These are phyloP conservation scores for Picus viridis DNA, from an alignment of 2,797 vertebrate genomes.

Conservation along the genomic window DNA sequence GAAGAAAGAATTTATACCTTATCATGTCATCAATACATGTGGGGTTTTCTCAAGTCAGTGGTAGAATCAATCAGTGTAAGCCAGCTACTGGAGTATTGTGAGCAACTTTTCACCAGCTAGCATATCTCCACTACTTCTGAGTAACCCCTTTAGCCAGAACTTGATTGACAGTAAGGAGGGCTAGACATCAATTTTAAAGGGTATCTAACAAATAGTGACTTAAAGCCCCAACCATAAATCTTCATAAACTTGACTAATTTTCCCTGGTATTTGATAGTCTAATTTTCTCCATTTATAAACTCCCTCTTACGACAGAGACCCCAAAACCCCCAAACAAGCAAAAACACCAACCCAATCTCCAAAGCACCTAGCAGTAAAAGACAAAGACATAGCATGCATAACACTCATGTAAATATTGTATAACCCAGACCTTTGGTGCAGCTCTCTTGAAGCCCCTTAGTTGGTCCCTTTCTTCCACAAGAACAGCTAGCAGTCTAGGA, in stretches of 20 bases:
- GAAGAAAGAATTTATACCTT: not conserved
- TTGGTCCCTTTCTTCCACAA: not conserved
- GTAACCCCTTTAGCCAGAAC: not conserved
- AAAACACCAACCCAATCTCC: accelerated
- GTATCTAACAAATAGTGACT: not conserved
- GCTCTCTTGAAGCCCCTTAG: not conserved
- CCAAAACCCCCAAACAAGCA: not conserved
- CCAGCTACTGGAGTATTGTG: not conserved
- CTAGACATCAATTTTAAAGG: not conserved
- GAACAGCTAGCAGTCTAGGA: not conserved
- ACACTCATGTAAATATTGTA: not conserved
- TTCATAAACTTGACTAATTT: not conserved
- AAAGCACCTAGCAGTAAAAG: not conserved
- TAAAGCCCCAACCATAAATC: not conserved
- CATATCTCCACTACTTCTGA: not conserved
- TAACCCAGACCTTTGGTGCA: not conserved
- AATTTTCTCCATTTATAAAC: not conserved
- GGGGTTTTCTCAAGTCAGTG: not conserved
- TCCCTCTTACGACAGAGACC: not conserved
- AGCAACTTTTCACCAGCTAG: not conserved
- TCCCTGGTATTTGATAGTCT: not conserved
- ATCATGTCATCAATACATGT: not conserved
- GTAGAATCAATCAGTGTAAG: not conserved
- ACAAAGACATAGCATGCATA: not conserved
- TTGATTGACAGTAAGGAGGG: not conserved